phyloP scores from a whole-genome alignment of 2,797 vertebrate species.

The Onychomys torridus region DNA sequence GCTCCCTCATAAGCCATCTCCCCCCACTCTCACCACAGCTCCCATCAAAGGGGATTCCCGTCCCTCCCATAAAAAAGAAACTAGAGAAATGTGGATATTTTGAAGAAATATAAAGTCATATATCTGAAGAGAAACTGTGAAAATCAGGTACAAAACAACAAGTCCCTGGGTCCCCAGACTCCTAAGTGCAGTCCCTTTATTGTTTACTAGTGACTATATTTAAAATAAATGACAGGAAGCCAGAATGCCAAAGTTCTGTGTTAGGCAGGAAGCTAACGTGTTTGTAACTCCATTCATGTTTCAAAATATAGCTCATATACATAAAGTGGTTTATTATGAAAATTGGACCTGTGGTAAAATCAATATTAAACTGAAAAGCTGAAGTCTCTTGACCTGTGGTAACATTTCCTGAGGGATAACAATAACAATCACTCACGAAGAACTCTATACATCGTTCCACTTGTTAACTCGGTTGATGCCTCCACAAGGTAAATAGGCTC shows the following conservation, averaged over 20 bases:
- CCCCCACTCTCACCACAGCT: neutral
- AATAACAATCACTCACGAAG: neutral
- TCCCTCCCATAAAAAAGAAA: neutral
- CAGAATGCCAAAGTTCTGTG: neutral
- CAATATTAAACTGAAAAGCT: neutral
- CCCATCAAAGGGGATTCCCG: neutral
- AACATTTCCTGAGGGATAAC: neutral
- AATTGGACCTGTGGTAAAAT: neutral
- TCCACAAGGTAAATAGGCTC: neutral
- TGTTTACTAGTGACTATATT: neutral
- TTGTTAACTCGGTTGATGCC: no score
- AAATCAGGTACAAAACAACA: neutral
- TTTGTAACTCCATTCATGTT: neutral
- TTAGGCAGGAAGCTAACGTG: neutral
- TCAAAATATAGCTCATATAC: neutral
- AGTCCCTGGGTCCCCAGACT: neutral
- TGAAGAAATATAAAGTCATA: neutral
- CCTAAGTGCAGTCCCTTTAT: neutral
- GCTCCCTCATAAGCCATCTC: neutral
- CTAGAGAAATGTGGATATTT: neutral
- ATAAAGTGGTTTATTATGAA: constrained; percentile 5
- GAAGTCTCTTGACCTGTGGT: neutral
- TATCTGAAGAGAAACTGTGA: neutral
- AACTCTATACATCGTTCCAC: neutral
- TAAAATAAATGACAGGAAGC: neutral